phyloP scores from a whole-genome alignment of 2,113 vertebrate genomes.

The Cricetomys ansorgei region DNA sequence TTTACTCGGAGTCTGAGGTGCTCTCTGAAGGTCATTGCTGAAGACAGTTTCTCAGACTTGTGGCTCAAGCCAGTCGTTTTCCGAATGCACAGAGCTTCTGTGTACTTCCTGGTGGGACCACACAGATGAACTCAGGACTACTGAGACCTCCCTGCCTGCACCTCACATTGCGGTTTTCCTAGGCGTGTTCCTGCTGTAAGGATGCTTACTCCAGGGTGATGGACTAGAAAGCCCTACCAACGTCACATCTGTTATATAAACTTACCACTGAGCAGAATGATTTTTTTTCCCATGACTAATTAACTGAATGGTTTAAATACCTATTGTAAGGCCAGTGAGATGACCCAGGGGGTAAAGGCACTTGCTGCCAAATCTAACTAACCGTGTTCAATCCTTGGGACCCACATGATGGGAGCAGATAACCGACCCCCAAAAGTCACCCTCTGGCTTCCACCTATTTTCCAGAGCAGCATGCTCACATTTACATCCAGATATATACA shows the following conservation, averaged over 20 bases:
- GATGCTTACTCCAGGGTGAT: not conserved
- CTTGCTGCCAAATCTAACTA: not conserved
- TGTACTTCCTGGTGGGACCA: not conserved
- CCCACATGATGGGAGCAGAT: not conserved
- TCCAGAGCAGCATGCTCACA: not conserved
- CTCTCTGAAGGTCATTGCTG: not conserved
- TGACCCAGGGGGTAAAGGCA: not conserved
- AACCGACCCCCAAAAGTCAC: not conserved
- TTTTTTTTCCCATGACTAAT: not conserved
- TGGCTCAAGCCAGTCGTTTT: not conserved
- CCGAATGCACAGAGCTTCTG: not conserved
- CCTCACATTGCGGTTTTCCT: not conserved
- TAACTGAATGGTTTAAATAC: constrained; percentile 21
- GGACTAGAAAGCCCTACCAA: not conserved
- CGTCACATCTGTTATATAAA: not conserved
- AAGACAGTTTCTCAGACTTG: not conserved
- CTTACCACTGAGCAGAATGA: not conserved
- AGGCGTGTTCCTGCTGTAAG: not conserved
- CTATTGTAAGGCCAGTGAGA: not conserved
- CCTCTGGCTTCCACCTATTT: not conserved
- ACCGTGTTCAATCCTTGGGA: not conserved
- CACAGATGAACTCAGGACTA: not conserved
- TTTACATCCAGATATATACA: not conserved
- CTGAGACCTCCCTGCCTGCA: not conserved
- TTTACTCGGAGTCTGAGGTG: not conserved